Evolutionary conservation across 2,888 invertebrate genomes (phyloP), one percentile per base, ranked within the genome.

Genomic region (Cephus spinipes): DNA sequence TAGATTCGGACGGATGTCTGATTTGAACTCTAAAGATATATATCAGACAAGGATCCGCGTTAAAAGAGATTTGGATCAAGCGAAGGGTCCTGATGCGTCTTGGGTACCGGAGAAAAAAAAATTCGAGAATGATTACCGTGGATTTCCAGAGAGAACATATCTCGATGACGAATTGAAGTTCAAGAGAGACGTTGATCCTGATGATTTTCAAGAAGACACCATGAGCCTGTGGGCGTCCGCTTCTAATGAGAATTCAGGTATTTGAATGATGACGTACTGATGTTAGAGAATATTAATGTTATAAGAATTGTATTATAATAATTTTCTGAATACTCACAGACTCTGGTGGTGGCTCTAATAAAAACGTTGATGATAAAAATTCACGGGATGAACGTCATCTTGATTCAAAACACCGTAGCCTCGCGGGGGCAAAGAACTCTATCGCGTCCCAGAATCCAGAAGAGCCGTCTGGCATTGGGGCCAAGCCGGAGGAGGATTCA

Each of bases 41-140:
- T 55, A 55, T 55, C 76, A 23, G 23, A 68, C 23, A 69, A 83
- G 81, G 74, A 36, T 76, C 30, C 84, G 85, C 55, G 82, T 73
- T 68, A 85, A 84, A 31, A 81, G 85, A 71, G 80, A 69, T 73
- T 81, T 79, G 32, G 78, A 76, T 73, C 78, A 34, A 35, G 32
- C 0, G 31, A 71, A 71, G 30, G 77, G 33, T 73, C 80, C 80
- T 68, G 77, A 78, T 68, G 75, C 30, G 32, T 40, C 73, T 33
- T 79, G 79, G 79, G 31, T n/a, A 73, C 32, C 55, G 36, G 33
- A 73, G 32, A 78, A 73, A 74, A 82, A 79, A 68, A 82, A 76
- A 30, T 79, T 79, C 71, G 68, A 3, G 71, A 34, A n/a, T 9
- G 31, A 76, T 30, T 23, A 69, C 33, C 30, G 12, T 31, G 31